phyloP scores from a whole-genome alignment of 37 sponge, comb jelly and placozoan species.

The Halichondria panicea region DNA sequence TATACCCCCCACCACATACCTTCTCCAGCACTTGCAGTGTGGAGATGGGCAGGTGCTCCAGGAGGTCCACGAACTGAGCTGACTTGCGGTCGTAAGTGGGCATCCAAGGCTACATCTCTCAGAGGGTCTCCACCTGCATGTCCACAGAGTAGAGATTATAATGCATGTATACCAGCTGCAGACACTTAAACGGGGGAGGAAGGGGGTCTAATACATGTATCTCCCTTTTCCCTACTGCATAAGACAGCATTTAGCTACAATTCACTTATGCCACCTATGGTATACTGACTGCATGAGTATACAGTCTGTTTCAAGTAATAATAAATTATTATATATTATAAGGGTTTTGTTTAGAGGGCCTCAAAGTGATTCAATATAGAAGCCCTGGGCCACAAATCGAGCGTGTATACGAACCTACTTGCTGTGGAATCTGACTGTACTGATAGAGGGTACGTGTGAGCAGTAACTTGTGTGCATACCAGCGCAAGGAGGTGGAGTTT shows the following conservation, averaged over 20 bases:
- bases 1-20: slow-evolving; percentile 36
- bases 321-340: neutral
- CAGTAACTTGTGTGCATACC: slow-evolving; percentile 73
- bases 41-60: slow-evolving; percentile 66
- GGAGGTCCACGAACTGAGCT: slow-evolving; percentile 89
- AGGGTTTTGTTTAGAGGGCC: neutral
- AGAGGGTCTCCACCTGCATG: slow-evolving; percentile 59
- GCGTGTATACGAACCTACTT: neutral
- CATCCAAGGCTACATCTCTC: slow-evolving; percentile 77
- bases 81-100: slow-evolving; percentile 80
- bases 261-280: too few species aligned
- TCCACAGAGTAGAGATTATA: too few species aligned
- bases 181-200: too few species aligned
- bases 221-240: too few species aligned
- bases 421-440: neutral
- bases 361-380: too few species aligned
- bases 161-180: too few species aligned
- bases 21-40: slow-evolving; percentile 46
- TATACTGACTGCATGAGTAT: too few species aligned
- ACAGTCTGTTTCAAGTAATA: too few species aligned
- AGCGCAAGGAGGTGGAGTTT: slow-evolving; percentile 68
- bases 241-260: too few species aligned
- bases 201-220: too few species aligned
- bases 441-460: slow-evolving; percentile 56
- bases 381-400: neutral